Evolutionary conservation across 1,140 invertebrate species (phyloP).

Genomic region (Acyrthosiphon pisum): DNA sequence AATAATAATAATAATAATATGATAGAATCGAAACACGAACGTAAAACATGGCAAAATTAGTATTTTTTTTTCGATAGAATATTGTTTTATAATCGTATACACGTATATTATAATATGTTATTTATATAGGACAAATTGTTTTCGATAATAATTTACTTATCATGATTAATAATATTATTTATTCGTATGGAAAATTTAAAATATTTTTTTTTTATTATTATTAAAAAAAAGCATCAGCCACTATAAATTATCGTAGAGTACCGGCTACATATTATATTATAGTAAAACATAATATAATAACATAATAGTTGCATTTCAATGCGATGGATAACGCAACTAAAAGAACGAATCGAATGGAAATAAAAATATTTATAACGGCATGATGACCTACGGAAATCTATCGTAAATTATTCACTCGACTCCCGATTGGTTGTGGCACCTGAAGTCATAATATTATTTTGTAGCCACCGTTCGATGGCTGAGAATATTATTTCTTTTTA

Average conservation of each 20-base stretch:
- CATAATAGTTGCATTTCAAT: neutral
- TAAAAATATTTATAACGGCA: neutral
- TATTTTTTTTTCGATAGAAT: conserved; percentile 10
- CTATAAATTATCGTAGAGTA: neutral
- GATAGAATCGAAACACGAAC: conserved; percentile 28
- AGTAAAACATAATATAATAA: neutral
- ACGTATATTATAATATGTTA: neutral
- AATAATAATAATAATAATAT: conserved; percentile 1
- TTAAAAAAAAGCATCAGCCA: conserved; percentile 27
- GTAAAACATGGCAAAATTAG: conserved; percentile 30
- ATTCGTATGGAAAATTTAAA: conserved; percentile 39
- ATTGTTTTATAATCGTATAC: conserved; percentile 45
- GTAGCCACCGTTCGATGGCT: neutral
- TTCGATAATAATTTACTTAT: conserved; percentile 29
- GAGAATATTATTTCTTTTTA: neutral
- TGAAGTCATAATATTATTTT: neutral
- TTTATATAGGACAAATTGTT: conserved; percentile 18
- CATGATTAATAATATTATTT: conserved; percentile 17
- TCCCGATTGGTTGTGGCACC: neutral
- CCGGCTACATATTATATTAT: neutral
- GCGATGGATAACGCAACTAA: conserved; percentile 3
- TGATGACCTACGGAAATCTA: neutral
- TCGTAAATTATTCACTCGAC: neutral
- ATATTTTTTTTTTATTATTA: neutral
- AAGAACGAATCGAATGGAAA: neutral